Percentiles rank a stretch among this genome's conserved stretches.
Evolutionary conservation across 2,888 invertebrate genomes (phyloP).

Genomic region (Tridacna gigas): DNA sequence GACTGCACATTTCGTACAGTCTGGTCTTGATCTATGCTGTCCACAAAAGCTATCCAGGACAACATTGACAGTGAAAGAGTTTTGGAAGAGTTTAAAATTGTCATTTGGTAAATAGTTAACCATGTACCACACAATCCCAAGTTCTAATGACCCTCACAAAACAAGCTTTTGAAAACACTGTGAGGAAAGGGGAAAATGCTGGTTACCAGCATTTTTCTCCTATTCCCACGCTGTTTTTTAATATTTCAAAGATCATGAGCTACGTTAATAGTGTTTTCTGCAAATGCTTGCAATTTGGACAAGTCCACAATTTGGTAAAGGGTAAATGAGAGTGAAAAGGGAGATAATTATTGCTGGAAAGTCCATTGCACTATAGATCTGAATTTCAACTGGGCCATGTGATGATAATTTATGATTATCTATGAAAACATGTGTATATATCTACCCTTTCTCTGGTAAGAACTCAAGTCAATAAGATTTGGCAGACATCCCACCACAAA

Average conservation of each 20-base stretch:
- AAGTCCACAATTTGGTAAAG: too few species aligned
- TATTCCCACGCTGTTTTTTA: not conserved
- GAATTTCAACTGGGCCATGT: constrained; percentile 7
- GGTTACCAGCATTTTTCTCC: not conserved
- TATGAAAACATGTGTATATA: constrained; percentile 13
- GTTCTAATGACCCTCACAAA: too few species aligned
- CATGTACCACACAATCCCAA: too few species aligned
- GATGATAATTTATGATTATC: constrained; percentile 14
- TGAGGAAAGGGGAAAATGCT: not conserved
- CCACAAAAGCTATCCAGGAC: too few species aligned
- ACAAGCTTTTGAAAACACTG: not conserved
- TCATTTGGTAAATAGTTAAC: too few species aligned
- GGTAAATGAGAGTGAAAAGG: not conserved
- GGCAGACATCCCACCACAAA: constrained; percentile 14
- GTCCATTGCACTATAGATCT: not conserved
- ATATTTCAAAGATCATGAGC: too few species aligned
- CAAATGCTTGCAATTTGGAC: too few species aligned
- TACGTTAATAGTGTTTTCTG: not conserved
- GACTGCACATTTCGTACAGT: too few species aligned
- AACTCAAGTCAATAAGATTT: constrained; percentile 15
- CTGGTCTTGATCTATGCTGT: too few species aligned
- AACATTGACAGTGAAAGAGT: too few species aligned
- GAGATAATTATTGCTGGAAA: not conserved
- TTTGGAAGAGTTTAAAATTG: too few species aligned
- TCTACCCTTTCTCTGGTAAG: constrained; percentile 4